These are phyloP conservation scores for Alviniconcha strummeri DNA, from an alignment of 2,888 invertebrate genomes.

Conservation along the genomic window DNA sequence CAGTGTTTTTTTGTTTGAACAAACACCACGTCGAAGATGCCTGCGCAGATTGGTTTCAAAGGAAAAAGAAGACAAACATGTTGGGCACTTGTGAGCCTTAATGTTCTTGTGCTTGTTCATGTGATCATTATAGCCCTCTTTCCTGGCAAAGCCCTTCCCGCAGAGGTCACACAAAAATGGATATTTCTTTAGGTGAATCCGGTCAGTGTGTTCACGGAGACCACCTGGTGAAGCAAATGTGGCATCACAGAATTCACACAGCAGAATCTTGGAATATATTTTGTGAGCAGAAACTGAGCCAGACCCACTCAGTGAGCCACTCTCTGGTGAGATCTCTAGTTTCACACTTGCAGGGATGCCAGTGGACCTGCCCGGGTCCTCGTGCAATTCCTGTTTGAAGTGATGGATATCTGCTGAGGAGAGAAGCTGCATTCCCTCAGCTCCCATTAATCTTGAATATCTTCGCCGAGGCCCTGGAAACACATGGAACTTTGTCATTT, in stretches of 20 bases:
- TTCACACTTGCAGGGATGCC: neutral
- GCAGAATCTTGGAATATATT: neutral
- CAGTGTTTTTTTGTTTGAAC: neutral
- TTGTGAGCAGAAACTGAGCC: no score
- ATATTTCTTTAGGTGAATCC: slow-evolving; percentile 9
- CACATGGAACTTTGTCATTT: neutral
- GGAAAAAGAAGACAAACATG: neutral
- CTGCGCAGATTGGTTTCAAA: neutral
- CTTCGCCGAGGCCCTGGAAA: slow-evolving; percentile 10
- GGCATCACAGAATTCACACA: slow-evolving; percentile 8
- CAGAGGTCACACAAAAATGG: slow-evolving; percentile 1
- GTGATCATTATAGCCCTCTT: neutral
- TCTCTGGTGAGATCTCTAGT: neutral
- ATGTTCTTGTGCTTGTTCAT: slow-evolving; percentile 7
- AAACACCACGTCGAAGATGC: neutral
- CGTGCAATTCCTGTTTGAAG: neutral
- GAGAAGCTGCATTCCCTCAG: neutral
- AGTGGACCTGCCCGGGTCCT: neutral
- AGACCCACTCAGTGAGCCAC: no score
- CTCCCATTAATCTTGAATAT: slow-evolving; percentile 1
- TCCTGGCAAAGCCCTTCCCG: slow-evolving; percentile 4
- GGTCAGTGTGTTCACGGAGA: neutral
- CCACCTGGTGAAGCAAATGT: neutral
- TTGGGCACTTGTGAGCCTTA: neutral
- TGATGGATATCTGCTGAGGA: neutral